Conservation (phyloP, 2,888 invertebrate species). For the Drosophila dives region DNA sequence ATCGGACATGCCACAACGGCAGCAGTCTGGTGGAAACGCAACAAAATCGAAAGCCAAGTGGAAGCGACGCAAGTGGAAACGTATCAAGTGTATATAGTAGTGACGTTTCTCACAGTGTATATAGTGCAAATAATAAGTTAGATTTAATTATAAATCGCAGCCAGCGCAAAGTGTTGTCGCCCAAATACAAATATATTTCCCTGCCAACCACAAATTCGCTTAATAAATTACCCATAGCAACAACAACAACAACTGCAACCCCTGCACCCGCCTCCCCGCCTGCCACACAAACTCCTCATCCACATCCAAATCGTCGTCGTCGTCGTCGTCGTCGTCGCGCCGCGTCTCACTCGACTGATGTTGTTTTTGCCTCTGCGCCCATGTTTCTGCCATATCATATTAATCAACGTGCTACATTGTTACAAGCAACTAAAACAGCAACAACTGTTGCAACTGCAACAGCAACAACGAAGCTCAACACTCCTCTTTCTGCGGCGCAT, state of each 20-base stretch:
- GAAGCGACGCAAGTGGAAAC: constrained; percentile 69
- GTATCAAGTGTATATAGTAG: constrained; percentile 51
- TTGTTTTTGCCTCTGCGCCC: constrained; percentile 55
- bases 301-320: constrained; percentile 15
- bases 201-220: constrained; percentile 70
- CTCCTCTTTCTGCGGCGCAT: constrained; percentile 56
- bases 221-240: constrained; percentile 73
- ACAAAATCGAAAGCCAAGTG: constrained; percentile 65
- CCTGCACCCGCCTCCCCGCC: constrained; percentile 41
- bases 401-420: constrained; percentile 80
- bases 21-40: constrained; percentile 31
- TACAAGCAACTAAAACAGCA: constrained; percentile 69
- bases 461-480: constrained; percentile 34
- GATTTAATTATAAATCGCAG: constrained; percentile 68
- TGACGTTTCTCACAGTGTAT: constrained; percentile 67
- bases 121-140: constrained; percentile 76
- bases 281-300: not conserved
- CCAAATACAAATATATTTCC: constrained; percentile 41
- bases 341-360: constrained; percentile 68
- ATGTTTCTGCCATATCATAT: constrained; percentile 78
- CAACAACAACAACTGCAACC: constrained; percentile 9
- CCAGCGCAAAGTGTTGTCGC: constrained; percentile 50
- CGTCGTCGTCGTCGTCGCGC: constrained; percentile 48
- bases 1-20: constrained; percentile 62
- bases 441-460: constrained; percentile 33